Base-by-base conservation (phyloP, 1,140 invertebrate species). In the Phocides pigmalion region DNA sequence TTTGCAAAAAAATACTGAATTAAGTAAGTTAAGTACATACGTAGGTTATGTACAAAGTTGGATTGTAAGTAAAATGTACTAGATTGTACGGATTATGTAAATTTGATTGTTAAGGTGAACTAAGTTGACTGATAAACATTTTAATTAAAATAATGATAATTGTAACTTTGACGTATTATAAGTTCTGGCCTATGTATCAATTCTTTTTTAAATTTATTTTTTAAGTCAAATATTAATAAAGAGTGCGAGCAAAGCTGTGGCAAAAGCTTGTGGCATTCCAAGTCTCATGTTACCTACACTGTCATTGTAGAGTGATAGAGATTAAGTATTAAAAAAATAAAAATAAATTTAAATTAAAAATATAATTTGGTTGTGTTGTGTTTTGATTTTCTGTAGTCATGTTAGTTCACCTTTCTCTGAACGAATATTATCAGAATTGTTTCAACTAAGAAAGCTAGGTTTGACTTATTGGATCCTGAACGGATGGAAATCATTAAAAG, bases 401-500 rank as follows among this genome's bases (percentile, higher is more conserved):
- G 5, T 49, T 28, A 28, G 46, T 32, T 49, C 46, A 28, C 12
- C 46, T 28, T 19, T 25, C 20, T 28, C 19, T 49, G 22, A 49
- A 49, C 15, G 20, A 12, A 17, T 0, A n/a, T 25, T 28, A 32
- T 49, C 5, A 12, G 22, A 14, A 28, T 32, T 12, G 12, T 49
- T 49, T 49, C 14, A 14, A 14, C 12, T 15, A 14, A 28, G 46
- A 25, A 49, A 6, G 46, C 19, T 28, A 49, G 46, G 11, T 14
- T 39, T 53, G 28, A 53, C 32, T 37, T 53, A 53, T 8, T 53
- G 16, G 35, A 53, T 39, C 50, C 32, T 20, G 2, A 53, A 53
- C 11, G 50, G 32, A 37, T 61, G 32, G 8, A 59, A 61, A 44
- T 49, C 46, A 70, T 61, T 64, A 66, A 65, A 66, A 66, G 47